phyloP scores from a whole-genome alignment of 2,113 vertebrate genomes.

The Neotoma lepida region DNA sequence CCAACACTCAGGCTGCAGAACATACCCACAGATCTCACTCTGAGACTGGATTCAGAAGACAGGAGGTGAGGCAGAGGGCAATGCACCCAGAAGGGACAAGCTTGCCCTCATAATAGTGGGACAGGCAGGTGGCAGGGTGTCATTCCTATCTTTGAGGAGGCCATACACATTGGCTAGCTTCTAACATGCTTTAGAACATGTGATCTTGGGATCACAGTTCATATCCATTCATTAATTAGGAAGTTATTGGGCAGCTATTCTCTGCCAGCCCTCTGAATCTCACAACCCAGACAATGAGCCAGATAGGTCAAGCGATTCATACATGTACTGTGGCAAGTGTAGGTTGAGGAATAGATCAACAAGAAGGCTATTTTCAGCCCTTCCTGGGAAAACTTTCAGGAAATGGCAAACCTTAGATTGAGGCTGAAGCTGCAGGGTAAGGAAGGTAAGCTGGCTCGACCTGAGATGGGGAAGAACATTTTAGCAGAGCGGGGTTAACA shows the following conservation, averaged over 20 bases:
- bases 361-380: neutral
- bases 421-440: neutral
- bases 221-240: neutral
- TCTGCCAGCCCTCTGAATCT: neutral
- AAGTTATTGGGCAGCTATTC: neutral
- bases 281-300: neutral
- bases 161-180: neutral
- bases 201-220: neutral
- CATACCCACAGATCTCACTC: neutral
- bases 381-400: neutral
- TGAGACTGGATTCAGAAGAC: neutral
- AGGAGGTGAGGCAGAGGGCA: neutral
- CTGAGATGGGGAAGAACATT: neutral
- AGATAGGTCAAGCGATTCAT: neutral
- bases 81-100: neutral
- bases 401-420: neutral
- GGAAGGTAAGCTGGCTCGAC: too few relatives aligned
- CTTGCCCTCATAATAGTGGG: neutral
- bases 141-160: neutral
- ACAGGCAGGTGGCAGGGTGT: neutral
- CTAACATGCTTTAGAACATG: neutral
- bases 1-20: rapidly evolving
- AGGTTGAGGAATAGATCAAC: neutral
- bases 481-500: neutral
- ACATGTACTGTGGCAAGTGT: neutral